Conservation (phyloP, 2,113 vertebrate genomes). For the Copsychus sechellarum region DNA sequence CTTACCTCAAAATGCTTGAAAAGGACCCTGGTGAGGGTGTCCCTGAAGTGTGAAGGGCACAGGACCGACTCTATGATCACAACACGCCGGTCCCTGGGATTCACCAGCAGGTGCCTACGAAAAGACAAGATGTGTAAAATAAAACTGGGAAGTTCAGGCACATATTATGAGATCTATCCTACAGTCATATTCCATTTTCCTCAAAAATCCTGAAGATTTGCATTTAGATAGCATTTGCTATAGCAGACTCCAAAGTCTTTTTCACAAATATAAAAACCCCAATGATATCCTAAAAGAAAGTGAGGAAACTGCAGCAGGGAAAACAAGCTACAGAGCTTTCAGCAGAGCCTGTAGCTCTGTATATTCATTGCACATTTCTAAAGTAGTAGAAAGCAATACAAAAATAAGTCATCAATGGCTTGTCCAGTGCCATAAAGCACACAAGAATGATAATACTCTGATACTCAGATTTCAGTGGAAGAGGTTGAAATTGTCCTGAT, state of each 20-base stretch:
- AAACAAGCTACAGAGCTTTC: background rate
- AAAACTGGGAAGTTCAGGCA: background rate
- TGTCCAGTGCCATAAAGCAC: background rate
- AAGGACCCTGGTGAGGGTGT: constrained; percentile 93
- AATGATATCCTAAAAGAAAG: background rate
- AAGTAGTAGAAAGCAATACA: background rate
- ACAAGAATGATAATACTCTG: background rate
- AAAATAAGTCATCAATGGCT: background rate
- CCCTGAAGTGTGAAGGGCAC: constrained; percentile 96
- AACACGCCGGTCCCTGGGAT: constrained; percentile 94
- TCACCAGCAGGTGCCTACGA: constrained; percentile 92
- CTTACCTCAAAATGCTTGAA: constrained; percentile 98
- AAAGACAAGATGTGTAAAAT: background rate
- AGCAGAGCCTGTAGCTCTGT: background rate
- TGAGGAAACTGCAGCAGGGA: background rate
- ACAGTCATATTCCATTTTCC: background rate
- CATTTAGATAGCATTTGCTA: background rate
- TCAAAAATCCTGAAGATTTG: background rate
- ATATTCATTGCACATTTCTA: background rate
- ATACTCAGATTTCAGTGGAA: background rate
- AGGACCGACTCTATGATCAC: constrained; percentile 95
- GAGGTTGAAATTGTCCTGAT: background rate
- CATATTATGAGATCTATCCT: fast-evolving
- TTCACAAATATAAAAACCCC: background rate
- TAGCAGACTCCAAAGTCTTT: background rate